These are phyloP conservation scores for Pseudonaja textilis DNA, from an alignment of 2,113 vertebrate species.

Conservation along the genomic window DNA sequence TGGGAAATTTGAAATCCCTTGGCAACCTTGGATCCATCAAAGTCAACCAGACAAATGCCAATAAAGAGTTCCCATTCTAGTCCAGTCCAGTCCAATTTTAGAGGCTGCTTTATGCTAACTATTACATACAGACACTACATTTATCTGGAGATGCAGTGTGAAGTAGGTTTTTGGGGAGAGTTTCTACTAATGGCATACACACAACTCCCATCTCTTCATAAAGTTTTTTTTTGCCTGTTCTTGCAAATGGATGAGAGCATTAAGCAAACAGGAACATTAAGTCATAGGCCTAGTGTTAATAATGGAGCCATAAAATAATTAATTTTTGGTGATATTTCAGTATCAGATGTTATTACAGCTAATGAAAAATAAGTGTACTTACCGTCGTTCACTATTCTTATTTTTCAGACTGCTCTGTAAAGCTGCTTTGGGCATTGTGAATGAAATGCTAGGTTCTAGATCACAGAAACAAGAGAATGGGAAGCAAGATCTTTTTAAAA, in stretches of 20 bases:
- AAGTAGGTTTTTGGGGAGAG: not conserved
- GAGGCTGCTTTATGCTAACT: not conserved
- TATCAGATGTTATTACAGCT: not conserved
- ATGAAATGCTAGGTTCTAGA: slow-evolving; percentile 75
- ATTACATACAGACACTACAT: too few relatives aligned
- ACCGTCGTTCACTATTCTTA: not conserved
- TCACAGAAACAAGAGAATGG: not conserved
- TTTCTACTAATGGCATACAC: not conserved
- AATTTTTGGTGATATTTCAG: not conserved
- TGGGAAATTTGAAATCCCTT: not conserved
- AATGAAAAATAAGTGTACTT: not conserved
- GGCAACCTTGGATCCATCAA: not conserved
- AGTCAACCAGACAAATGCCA: not conserved
- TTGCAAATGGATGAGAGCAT: not conserved
- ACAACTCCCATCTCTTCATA: not conserved
- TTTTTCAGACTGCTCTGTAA: slow-evolving; percentile 80
- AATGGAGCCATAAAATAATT: not conserved
- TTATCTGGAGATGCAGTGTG: not conserved
- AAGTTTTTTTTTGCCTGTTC: not conserved
- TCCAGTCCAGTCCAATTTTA: not conserved
- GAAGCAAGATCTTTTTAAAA: slow-evolving; percentile 1
- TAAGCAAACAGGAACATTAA: not conserved
- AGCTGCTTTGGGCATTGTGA: slow-evolving; percentile 77
- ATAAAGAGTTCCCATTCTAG: too few relatives aligned
- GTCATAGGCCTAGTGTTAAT: not conserved